Percentiles rank a stretch among this genome's conserved stretches.
phyloP scores from a whole-genome alignment of 1,140 invertebrate genomes.

The Platyura marginata region DNA sequence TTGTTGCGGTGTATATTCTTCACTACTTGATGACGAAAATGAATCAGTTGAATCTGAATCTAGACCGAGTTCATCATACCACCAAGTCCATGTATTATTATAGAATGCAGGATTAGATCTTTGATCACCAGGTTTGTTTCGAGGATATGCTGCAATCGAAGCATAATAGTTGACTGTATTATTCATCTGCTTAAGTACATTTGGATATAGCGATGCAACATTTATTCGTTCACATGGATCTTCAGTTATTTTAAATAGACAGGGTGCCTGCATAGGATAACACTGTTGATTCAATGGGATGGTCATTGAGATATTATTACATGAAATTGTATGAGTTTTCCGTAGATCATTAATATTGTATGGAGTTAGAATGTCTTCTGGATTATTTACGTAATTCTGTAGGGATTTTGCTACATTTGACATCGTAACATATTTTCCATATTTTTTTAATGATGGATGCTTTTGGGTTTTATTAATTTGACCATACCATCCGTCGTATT shows the following conservation, averaged over 20 bases:
- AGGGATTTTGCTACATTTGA: conserved; percentile 24
- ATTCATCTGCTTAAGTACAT: conserved; percentile 27
- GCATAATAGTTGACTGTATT: conserved; percentile 25
- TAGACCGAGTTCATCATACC: too few species aligned
- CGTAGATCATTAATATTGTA: too few species aligned
- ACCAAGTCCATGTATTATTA: conserved; percentile 34
- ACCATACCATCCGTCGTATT: conserved; percentile 29
- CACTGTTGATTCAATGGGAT: conserved; percentile 28
- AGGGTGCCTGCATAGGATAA: conserved; percentile 33
- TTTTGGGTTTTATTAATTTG: conserved; percentile 9
- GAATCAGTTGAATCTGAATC: not conserved
- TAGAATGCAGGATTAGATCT: conserved; percentile 31
- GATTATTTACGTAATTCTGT: conserved; percentile 6
- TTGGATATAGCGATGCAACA: conserved; percentile 30
- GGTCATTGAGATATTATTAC: conserved; percentile 11
- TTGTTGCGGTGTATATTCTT: too few species aligned
- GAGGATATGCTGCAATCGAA: conserved; percentile 26
- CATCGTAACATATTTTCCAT: conserved; percentile 26
- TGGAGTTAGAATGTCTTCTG: too few species aligned
- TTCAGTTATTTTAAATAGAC: conserved; percentile 48
- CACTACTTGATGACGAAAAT: too few species aligned
- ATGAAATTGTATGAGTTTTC: too few species aligned
- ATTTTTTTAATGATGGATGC: conserved; percentile 13
- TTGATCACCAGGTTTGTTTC: conserved; percentile 32
- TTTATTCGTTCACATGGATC: conserved; percentile 66